A percentile compares a stretch with the other conserved stretches of the same genome.
Conservation (phyloP, 2,113 vertebrate species). For the Apistogramma diplotaenia region DNA sequence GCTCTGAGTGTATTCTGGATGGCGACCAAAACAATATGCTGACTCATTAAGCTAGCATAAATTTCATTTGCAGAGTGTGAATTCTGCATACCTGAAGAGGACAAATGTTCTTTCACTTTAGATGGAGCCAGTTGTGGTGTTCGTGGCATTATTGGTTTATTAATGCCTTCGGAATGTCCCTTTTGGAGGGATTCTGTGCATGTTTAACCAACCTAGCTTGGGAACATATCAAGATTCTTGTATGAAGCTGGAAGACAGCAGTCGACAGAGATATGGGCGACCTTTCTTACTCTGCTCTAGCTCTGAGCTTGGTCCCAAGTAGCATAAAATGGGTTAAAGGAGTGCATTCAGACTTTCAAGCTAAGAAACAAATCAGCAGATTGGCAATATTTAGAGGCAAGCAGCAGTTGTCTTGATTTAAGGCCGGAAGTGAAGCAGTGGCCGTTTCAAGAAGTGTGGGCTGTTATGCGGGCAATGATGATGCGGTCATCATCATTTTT, state of each 20-base stretch:
- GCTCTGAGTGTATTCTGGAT: background rate
- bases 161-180: background rate
- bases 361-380: background rate
- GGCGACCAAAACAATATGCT: background rate
- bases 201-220: conserved; percentile 9
- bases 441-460: background rate
- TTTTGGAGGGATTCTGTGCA: conserved; percentile 20
- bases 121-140: background rate
- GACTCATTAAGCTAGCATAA: background rate
- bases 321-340: background rate
- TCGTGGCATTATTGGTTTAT: background rate
- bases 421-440: background rate
- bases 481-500: background rate
- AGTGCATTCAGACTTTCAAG: background rate
- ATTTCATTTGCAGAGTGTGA: background rate
- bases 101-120: background rate
- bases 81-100: background rate
- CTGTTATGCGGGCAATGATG: too few relatives aligned
- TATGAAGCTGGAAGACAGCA: background rate
- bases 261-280: background rate
- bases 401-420: background rate
- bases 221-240: background rate
- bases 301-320: background rate
- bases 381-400: background rate
- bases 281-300: background rate